Percentiles rank a stretch among this genome's conserved stretches.
Conservation (phyloP, 2,797 vertebrate species). For the Thamnophis elegans region DNA sequence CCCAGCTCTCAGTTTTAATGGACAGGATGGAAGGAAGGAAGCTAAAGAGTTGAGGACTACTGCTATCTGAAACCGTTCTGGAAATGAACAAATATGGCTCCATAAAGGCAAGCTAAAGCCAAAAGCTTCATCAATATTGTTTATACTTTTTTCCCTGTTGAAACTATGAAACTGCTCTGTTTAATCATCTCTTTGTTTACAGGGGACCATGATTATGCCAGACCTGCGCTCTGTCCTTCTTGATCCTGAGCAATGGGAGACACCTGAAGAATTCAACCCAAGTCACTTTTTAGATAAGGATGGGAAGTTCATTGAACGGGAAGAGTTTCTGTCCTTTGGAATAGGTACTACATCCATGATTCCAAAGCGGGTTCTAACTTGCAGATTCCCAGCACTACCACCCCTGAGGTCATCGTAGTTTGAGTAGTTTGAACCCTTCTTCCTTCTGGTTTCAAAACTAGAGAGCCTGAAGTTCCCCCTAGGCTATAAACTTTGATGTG, state of each 20-base stretch:
- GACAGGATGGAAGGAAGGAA: not conserved
- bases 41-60: not conserved
- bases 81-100: not conserved
- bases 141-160: not conserved
- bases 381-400: no score
- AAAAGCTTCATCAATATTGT: not conserved
- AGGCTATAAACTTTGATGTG: no score
- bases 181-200: not conserved
- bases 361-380: no score
- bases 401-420: no score
- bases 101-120: not conserved
- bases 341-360: no score
- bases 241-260: not conserved
- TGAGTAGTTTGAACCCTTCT: no score
- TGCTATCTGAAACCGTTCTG: not conserved
- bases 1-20: not conserved
- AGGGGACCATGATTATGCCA: not conserved
- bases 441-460: no score
- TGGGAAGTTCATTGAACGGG: no score
- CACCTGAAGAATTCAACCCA: not conserved
- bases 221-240: not conserved
- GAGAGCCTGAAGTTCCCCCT: no score
- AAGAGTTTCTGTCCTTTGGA: no score
- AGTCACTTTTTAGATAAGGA: no score
- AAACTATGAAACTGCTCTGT: not conserved